Evolutionary conservation across 1,140 invertebrate genomes (phyloP).

Genomic region (Apocrypta bakeri): DNA sequence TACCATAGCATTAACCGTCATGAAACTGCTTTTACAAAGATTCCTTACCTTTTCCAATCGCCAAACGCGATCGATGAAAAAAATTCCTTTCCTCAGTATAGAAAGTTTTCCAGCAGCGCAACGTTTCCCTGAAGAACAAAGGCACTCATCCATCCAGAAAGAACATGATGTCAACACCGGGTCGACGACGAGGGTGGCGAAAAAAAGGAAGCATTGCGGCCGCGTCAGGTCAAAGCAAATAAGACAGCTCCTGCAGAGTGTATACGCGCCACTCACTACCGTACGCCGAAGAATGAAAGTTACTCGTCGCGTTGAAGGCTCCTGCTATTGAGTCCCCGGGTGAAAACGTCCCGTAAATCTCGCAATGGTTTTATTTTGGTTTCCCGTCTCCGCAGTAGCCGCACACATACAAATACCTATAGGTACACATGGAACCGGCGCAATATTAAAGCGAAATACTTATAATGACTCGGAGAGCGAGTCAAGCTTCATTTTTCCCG

Average conservation of each 20-base stretch:
- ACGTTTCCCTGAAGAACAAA: neutral
- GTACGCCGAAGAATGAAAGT: constrained; percentile 16
- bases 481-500: constrained; percentile 19
- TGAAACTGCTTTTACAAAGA: too few relatives aligned
- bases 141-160: neutral
- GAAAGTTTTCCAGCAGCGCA: neutral
- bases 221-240: constrained; percentile 28
- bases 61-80: too few relatives aligned
- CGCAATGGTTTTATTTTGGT: constrained; percentile 61
- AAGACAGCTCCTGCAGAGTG: neutral
- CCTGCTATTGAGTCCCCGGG: neutral
- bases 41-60: too few relatives aligned
- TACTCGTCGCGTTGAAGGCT: constrained; percentile 25
- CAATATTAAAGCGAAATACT: neutral
- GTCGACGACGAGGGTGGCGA: neutral
- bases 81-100: neutral
- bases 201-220: neutral
- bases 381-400: constrained; percentile 41
- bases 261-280: neutral
- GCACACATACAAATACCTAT: too few relatives aligned
- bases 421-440: neutral
- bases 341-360: constrained; percentile 56
- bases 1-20: too few relatives aligned
- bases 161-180: constrained; percentile 3
- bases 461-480: neutral